Evolutionary conservation across 2,888 invertebrate species (phyloP).

Genomic region (Pandemis corylana): DNA sequence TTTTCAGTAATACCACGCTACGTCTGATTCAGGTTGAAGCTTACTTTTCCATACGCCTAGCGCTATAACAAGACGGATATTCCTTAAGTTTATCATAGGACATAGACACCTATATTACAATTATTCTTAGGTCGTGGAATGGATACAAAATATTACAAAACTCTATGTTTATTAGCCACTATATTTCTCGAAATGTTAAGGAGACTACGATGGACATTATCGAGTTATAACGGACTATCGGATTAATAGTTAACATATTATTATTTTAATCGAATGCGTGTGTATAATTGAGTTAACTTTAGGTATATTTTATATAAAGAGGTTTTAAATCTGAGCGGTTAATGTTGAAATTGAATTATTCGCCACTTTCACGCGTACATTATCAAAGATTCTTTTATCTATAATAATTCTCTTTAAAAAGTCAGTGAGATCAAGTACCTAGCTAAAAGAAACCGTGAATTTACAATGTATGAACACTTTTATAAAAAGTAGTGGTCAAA

Average conservation of each 20-base stretch:
- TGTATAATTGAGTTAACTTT: conserved; percentile 31
- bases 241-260: conserved; percentile 21
- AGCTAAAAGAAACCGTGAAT: background rate
- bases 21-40: conserved; percentile 16
- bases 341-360: conserved; percentile 14
- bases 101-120: conserved; percentile 79
- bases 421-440: background rate
- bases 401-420: background rate
- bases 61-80: conserved; percentile 80
- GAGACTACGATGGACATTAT: conserved; percentile 26
- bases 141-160: conserved; percentile 83
- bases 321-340: conserved; percentile 17
- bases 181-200: conserved; percentile 21
- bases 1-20: conserved; percentile 16
- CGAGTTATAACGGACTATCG: conserved; percentile 12
- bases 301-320: conserved; percentile 28
- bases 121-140: conserved; percentile 75
- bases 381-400: background rate
- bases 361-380: background rate
- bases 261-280: conserved; percentile 17
- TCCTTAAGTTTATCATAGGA: conserved; percentile 74
- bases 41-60: conserved; percentile 57
- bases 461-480: background rate
- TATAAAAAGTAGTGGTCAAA: background rate
- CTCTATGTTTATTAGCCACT: conserved; percentile 51